Conservation (phyloP, 2,888 invertebrate genomes). For the Hypena proboscidalis region DNA sequence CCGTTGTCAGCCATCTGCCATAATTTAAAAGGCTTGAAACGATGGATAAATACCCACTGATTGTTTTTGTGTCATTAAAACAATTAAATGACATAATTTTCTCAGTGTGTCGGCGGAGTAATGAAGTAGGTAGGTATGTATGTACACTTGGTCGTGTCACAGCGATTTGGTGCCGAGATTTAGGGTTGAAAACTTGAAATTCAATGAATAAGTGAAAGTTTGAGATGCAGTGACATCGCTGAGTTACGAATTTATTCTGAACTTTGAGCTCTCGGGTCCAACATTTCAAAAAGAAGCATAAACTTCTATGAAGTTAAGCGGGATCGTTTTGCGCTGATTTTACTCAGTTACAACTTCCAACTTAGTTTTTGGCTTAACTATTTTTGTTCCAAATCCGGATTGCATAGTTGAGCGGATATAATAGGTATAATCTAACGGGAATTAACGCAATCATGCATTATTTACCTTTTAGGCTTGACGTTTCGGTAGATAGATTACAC, state of each 20-base stretch:
- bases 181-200: slow-evolving; percentile 26
- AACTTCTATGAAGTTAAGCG: slow-evolving; percentile 34
- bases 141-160: slow-evolving; percentile 7
- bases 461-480: not conserved
- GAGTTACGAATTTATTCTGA: slow-evolving; percentile 34
- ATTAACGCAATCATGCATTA: slow-evolving; percentile 21
- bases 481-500: no score
- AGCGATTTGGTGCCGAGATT: slow-evolving; percentile 18
- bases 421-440: no score
- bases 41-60: slow-evolving; percentile 5
- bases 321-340: slow-evolving; percentile 27
- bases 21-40: slow-evolving; percentile 15
- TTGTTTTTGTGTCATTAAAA: slow-evolving; percentile 20
- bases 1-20: slow-evolving; percentile 32
- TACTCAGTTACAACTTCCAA: slow-evolving; percentile 6
- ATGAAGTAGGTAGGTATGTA: not conserved
- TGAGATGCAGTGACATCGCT: slow-evolving; percentile 27
- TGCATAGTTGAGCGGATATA: no score
- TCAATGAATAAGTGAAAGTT: slow-evolving; percentile 47
- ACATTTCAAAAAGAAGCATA: slow-evolving; percentile 22
- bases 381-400: no score
- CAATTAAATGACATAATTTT: slow-evolving; percentile 27
- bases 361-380: not conserved
- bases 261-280: slow-evolving; percentile 32
- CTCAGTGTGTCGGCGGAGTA: slow-evolving; percentile 1